phyloP scores from a whole-genome alignment of 2,888 invertebrate species.

The Pandemis corylana region DNA sequence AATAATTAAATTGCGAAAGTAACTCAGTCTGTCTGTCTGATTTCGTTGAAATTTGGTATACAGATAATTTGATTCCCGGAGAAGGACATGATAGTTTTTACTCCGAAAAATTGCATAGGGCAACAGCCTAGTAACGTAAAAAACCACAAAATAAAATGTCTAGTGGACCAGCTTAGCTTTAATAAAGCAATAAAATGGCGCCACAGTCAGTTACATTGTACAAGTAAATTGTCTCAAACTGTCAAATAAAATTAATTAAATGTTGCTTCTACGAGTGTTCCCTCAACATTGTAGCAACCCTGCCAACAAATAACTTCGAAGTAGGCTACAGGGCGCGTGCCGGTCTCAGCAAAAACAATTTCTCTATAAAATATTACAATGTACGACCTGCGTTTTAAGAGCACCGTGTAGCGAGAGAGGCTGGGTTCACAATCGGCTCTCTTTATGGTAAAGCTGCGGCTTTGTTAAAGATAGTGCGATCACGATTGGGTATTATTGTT shows the following conservation, averaged over 20 bases:
- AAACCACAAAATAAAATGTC: neutral
- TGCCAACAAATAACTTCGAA: conserved; percentile 59
- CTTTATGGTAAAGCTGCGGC: conserved; percentile 18
- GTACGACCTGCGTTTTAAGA: conserved; percentile 43
- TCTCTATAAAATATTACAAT: conserved; percentile 59
- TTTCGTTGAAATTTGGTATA: too few relatives aligned
- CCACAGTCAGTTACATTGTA: neutral
- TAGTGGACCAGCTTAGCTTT: neutral
- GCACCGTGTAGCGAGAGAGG: conserved; percentile 25
- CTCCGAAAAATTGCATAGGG: too few relatives aligned
- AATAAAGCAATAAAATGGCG: neutral
- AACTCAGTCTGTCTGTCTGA: too few relatives aligned
- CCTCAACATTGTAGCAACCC: conserved; percentile 52
- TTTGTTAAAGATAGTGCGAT: conserved; percentile 58
- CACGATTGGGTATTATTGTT: conserved; percentile 72
- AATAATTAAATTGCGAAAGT: too few relatives aligned
- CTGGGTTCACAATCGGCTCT: conserved; percentile 45
- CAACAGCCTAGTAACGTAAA: neutral
- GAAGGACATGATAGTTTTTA: too few relatives aligned
- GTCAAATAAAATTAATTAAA: neutral
- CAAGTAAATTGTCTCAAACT: neutral
- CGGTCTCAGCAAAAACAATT: conserved; percentile 70
- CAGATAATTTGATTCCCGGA: too few relatives aligned
- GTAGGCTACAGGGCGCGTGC: conserved; percentile 71
- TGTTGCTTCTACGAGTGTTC: neutral